Evolutionary conservation across 2,797 vertebrate genomes (phyloP).

Genomic region (Adrianichthys oophorus): DNA sequence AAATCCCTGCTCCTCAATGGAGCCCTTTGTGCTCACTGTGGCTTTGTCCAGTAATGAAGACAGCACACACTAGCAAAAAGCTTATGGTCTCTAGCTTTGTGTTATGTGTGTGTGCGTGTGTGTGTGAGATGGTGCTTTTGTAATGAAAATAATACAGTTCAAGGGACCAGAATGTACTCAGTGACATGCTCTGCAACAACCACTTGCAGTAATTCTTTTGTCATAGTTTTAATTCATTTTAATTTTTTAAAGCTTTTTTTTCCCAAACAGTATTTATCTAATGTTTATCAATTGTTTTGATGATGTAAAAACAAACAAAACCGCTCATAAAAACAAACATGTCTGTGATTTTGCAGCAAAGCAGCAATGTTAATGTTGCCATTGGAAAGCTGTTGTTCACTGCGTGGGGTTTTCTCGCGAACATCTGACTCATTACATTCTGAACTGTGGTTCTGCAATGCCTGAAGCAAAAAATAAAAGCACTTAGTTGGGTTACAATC

Average conservation of each 20-base stretch:
- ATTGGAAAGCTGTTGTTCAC: slow-evolving; percentile 10
- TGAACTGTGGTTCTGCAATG: background rate
- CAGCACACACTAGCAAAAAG: slow-evolving; percentile 48
- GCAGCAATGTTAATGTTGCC: slow-evolving; percentile 7
- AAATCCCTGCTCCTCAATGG: slow-evolving; percentile 63
- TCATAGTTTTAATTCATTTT: too few species aligned
- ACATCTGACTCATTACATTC: slow-evolving; percentile 9
- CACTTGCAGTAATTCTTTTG: too few species aligned
- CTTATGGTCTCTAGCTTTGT: slow-evolving; percentile 46
- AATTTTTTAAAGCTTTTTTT: too few species aligned
- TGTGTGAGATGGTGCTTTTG: too few species aligned
- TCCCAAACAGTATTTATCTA: too few species aligned
- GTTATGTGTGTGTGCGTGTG: slow-evolving; percentile 31
- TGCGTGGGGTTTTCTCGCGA: slow-evolving; percentile 1
- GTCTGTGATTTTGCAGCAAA: slow-evolving; percentile 3
- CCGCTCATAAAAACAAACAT: too few species aligned
- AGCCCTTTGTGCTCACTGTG: slow-evolving; percentile 57
- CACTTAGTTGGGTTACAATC: background rate
- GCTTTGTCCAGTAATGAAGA: slow-evolving; percentile 59
- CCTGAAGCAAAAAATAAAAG: background rate
- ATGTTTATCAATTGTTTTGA: too few species aligned
- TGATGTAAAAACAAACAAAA: too few species aligned
- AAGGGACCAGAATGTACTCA: too few species aligned
- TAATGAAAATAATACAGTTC: too few species aligned
- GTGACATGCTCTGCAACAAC: too few species aligned